Base-by-base conservation (phyloP, 2,888 invertebrate genomes). In the Drosophila niveifrons region DNA sequence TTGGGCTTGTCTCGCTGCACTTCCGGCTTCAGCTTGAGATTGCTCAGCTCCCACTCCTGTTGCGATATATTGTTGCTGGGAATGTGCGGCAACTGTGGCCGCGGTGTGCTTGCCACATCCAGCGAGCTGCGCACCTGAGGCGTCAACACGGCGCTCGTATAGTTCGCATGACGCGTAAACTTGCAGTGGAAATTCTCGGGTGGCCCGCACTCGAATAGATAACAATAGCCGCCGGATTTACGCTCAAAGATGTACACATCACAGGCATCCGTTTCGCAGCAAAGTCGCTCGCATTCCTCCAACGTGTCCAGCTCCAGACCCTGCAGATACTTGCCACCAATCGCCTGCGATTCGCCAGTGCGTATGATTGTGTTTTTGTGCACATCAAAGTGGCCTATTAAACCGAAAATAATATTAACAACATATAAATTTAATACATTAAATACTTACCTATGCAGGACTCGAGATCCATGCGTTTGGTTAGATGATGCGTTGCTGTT, bases 231-330 rank as follows among this genome's bases (percentile, higher is more conserved):
- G 3, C 96, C 91, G 3, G 90, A 86, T 95, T 97, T 98, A 91
- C 98, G 97, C 92, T 98, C 98, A 91, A 96, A 98, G 79, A 98
- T 96, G 92, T 97, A 98, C 23, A 98, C 97, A 92, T 98, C 97
- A 92, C 98, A 98, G 71, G 94, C 93, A 53, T 95, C 95, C 2
- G 97, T 97, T 92, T 96, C 96, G 93, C 98, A 98, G 93, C 98
- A 98, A 73, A 97, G 94, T 56, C 95, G 94, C 89, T 97, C 94
- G 91, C 98, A 98, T 91, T 97, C 97, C 83, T 95, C 94, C 78
- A 96, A 94, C 57, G 96, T 94, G 80, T 96, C 95, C 89, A 97
- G 94, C 92, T 97, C 97, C 74, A 96, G 94, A 91, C 97, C 97
- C 90, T 96, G 97, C 51, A 98, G 93, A 93, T 96, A 98, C 90